A percentile compares a stretch with the other conserved stretches of the same genome.
Conservation (phyloP, 1,140 invertebrate species). For the Drosophila parabipectinata region DNA sequence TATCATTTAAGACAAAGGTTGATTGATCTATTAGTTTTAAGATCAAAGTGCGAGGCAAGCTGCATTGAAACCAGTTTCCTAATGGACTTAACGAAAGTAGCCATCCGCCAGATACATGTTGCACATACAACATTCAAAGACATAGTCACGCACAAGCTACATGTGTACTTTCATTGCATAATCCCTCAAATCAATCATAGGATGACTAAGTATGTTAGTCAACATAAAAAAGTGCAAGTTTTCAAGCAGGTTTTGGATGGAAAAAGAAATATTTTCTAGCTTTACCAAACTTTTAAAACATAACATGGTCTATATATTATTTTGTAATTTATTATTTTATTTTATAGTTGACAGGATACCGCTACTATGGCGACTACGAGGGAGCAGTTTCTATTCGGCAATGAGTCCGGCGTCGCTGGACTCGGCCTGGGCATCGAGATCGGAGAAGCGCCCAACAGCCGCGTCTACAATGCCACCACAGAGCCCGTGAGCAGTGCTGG, state of each 20-base stretch:
- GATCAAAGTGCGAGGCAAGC: slow-evolving; percentile 39
- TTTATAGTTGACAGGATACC: slow-evolving; percentile 41
- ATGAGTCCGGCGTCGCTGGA: slow-evolving; percentile 53
- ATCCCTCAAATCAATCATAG: slow-evolving; percentile 41
- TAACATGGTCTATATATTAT: background rate
- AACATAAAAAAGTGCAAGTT: background rate
- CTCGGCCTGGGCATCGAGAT: slow-evolving; percentile 72
- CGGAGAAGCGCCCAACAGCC: slow-evolving; percentile 41
- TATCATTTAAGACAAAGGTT: slow-evolving; percentile 27
- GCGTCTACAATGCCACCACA: slow-evolving; percentile 75
- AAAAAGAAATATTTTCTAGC: no score
- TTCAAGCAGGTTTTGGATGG: background rate
- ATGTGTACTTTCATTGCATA: slow-evolving; percentile 39
- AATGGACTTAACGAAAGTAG: slow-evolving; percentile 1
- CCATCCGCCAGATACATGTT: slow-evolving; percentile 8
- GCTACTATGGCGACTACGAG: slow-evolving; percentile 66
- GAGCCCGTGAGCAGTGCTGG: slow-evolving; percentile 59
- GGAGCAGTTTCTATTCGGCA: slow-evolving; percentile 71
- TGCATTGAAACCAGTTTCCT: slow-evolving; percentile 50
- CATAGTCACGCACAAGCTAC: slow-evolving; percentile 15
- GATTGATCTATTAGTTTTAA: slow-evolving; percentile 15
- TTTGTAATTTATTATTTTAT: background rate
- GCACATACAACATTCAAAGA: slow-evolving; percentile 11
- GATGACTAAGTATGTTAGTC: slow-evolving; percentile 3
- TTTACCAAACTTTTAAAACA: no score